Conservation (phyloP, 2,888 invertebrate species). For the Sipha maydis region DNA sequence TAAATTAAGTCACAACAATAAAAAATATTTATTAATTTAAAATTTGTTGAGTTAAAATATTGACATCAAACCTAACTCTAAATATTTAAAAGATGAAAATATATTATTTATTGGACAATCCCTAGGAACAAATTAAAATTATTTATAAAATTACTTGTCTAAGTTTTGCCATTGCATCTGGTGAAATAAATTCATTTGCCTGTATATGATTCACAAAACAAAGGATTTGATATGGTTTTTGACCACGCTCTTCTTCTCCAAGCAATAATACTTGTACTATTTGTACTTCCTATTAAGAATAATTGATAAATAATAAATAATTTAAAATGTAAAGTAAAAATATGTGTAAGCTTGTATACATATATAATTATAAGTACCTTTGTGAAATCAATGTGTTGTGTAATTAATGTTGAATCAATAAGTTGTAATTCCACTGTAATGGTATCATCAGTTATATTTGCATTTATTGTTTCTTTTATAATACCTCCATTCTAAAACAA, state of each 20-base stretch:
- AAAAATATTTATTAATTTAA: background rate
- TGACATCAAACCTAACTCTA: too few species aligned
- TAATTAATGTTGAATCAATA: conserved; percentile 89
- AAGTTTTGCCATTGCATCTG: conserved; percentile 95
- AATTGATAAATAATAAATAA: conserved; percentile 61
- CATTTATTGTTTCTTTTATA: conserved; percentile 89
- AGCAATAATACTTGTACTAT: conserved; percentile 88
- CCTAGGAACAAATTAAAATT: background rate
- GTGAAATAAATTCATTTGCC: conserved; percentile 93
- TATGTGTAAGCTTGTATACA: background rate
- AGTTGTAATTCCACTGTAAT: conserved; percentile 89
- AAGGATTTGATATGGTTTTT: conserved; percentile 87
- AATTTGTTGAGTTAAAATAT: background rate
- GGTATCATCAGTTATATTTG: conserved; percentile 90
- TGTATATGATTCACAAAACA: conserved; percentile 91
- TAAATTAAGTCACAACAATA: background rate
- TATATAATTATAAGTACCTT: conserved; percentile 69
- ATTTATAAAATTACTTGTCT: conserved; percentile 75
- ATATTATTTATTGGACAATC: background rate
- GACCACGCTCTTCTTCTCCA: conserved; percentile 92
- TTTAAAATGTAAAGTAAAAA: background rate
- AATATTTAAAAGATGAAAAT: too few species aligned
- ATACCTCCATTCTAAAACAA: conserved; percentile 88
- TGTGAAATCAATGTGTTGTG: conserved; percentile 92
- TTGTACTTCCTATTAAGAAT: conserved; percentile 83